Evolutionary conservation across 2,888 invertebrate species (phyloP), one percentile per base, ranked within the genome.

Genomic region (Balanococcus diminutus): DNA sequence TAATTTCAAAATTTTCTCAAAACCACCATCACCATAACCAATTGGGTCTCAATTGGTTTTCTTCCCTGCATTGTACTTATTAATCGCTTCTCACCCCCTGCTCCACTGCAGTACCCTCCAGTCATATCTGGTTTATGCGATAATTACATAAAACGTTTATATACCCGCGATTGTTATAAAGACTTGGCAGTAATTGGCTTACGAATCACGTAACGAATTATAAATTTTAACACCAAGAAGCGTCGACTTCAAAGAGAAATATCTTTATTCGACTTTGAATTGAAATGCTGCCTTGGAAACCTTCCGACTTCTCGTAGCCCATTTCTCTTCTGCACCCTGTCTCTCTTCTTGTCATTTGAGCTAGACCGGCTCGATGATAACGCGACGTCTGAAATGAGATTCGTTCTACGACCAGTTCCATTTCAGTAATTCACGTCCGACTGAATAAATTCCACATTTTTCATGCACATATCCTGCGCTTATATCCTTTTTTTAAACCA

Each of bases 391-490:
- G 61, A 67, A 67, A 67, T 67, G 61, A 67, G 61, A 67, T 67
- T 67, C 61, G 61, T 67, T 67, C 61, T 67, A 67, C 61, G 61
- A 67, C 61, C 61, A 67, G 61, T 67, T 67, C 25, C 61, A 67
- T 67, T 67, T n/a, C 28, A 25, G 61, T 67, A 51, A 51, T 51
- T 28, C 28, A 67, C 61, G 61, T 67, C 61, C 61, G 56, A 67
- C 22, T 67, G 61, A 67, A 67, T 67, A 67, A 75, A 75, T 75
- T 75, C 75, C 75, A 75, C 32, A 75, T 75, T 75, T 75, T 75
- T 75, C 75, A 75, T 75, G 75, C 75, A 75, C n/a, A 32, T 75
- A 75, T 75, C 75, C 75, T 75, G 75, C 75, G 61, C 61, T 67
- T 67, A 28, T 75, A 75, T 75, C 75, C 75, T 75, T 75, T 75